Base-by-base conservation (phyloP, 2,888 invertebrate species). In the Orthosia gracilis region DNA sequence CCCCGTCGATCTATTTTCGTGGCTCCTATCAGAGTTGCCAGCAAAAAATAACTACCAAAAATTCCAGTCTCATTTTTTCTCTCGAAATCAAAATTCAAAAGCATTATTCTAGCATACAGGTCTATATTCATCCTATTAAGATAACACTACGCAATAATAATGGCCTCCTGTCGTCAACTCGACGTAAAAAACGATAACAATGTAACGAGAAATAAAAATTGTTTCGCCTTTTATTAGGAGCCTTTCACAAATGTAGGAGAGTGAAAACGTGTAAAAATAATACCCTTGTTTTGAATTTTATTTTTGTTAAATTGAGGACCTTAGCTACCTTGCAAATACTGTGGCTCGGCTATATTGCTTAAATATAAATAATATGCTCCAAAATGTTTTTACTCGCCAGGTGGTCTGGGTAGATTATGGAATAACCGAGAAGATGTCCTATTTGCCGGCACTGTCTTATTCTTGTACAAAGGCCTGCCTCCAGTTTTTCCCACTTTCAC, bases 131-230 rank as follows among this genome's bases (percentile, higher is more conserved):
- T 62, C 17, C 40, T 70, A 47, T 67, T 66, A 69, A 66, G 59
- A 80, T 84, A 82, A 84, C 55, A 71, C 31, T 49, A 13, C 15
- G 31, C 72, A 66, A 45, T 70, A 68, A 73, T 71, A 69, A 76
- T 54, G 57, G 49, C 23, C 9, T 1, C 52, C 49, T 40, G 67
- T 76, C 81, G 54, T 66, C 69, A 68, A 72, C 47, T 64, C 54
- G 57, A 84, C 70, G 61, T 76, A 66, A 84, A 75, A 84, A 83
- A 74, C 72, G 78, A 83, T 85, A 75, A 68, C 63, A 67, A 77
- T 26, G 54, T 17, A 52, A 64, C 64, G 52, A 21, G 58, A 50
- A 71, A 81, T 73, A 73, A 85, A 82, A 72, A 78, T 68, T 67
- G 47, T 82, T 74, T 68, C 52, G 55, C 69, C 67, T 78, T 82